These are phyloP conservation scores for Drosophila ustulata DNA, from an alignment of 2,888 invertebrate species.

Conservation along the genomic window DNA sequence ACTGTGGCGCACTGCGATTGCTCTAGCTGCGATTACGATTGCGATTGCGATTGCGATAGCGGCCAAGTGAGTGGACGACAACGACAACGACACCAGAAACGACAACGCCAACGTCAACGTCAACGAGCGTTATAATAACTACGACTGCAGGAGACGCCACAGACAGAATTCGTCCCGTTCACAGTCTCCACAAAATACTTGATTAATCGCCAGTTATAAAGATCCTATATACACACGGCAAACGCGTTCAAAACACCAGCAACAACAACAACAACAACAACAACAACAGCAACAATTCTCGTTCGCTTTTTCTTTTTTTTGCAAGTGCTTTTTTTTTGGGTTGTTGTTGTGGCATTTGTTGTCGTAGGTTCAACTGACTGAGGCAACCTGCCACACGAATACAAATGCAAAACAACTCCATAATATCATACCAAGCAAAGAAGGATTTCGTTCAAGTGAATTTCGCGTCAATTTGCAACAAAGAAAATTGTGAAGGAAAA, in stretches of 20 bases:
- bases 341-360: conserved; percentile 24
- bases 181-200: neutral
- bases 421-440: neutral
- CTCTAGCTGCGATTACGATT: conserved; percentile 11
- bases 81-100: neutral
- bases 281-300: neutral
- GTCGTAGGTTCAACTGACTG: conserved; percentile 39
- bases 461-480: conserved; percentile 1
- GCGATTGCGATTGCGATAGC: conserved; percentile 1
- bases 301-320: conserved; percentile 9
- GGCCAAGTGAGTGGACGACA: neutral
- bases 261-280: conserved; percentile 2
- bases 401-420: neutral
- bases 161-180: neutral
- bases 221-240: neutral
- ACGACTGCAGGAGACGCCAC: neutral
- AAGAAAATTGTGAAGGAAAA: conserved; percentile 5
- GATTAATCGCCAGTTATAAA: conserved; percentile 5
- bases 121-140: neutral
- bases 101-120: neutral
- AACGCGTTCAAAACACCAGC: conserved; percentile 5
- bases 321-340: conserved; percentile 20
- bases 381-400: neutral
- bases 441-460: conserved; percentile 19
- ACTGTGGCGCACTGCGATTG: conserved; percentile 27